Base-by-base conservation (phyloP, 2,113 vertebrate genomes). In the Nymphicus hollandicus region DNA sequence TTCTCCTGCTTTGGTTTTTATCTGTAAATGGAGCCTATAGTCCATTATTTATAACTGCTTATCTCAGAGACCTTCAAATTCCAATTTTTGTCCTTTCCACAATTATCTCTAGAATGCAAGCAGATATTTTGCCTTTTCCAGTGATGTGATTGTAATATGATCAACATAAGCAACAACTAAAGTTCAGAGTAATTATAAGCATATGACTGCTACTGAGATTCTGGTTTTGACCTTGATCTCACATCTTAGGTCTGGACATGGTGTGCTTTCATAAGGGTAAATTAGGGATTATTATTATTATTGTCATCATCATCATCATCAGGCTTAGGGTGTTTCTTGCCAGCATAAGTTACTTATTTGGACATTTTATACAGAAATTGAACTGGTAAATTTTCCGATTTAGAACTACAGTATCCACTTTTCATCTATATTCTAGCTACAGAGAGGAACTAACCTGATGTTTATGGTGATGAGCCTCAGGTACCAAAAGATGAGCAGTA, bases 31-130 rank as follows among this genome's bases (percentile, higher is more conserved):
- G 82, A 93, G 55, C 5, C 2, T 77, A 46, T 56, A 96, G 88
- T 19, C 68, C 68, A 70, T 89, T 87, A 85, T 89, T 96, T 94
- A 56, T 55, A 82, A 87, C 55, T 83, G 22, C 93, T 90, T 95
- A 87, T 95, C 93, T 91, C 56, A 90, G 60, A 44, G 50, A 84
- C 65, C 16, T 9, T 81, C 74, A 71, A 50, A 87, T 85, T 93
- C 52, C 33, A 20, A 4, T 81, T 81, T 95, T 41, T 82, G 66
- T 88, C 37, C 81, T 92, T 96, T 71, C 77, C 83, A 88, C 65
- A 71, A 17, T 88, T 93, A 96, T 94, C 41, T 94, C 74, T 64
- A 93, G 87, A 93, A 89, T 91, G 85, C 58, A 66, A 61, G 29
- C 37, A 86, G 76, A 25, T 90, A 90, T 41, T 95, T 94, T 88